Percentiles rank a stretch among this genome's conserved stretches.
Evolutionary conservation across 2,888 invertebrate genomes (phyloP).

Genomic region (Gortyna flavago): DNA sequence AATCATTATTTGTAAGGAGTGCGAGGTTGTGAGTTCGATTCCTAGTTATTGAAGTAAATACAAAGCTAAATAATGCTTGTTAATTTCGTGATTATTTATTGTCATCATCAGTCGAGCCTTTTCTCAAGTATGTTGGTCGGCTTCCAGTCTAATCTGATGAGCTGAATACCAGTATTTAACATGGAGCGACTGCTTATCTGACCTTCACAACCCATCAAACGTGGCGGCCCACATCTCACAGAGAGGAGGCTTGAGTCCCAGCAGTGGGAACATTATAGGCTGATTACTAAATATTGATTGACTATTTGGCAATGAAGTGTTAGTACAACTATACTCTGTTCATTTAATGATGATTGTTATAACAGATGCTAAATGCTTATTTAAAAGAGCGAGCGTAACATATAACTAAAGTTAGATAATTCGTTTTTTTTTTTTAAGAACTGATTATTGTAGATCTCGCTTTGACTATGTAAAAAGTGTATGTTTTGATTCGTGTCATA

Average conservation of each 20-base stretch:
- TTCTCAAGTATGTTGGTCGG: background rate
- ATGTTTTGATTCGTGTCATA: background rate
- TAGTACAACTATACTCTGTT: background rate
- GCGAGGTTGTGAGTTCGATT: conserved; percentile 47
- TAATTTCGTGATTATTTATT: conserved; percentile 11
- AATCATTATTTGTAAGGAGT: conserved; percentile 14
- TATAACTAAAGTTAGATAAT: background rate
- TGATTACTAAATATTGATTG: too few relatives aligned
- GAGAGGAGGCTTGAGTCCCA: background rate
- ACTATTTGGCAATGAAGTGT: background rate
- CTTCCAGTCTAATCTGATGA: conserved; percentile 1
- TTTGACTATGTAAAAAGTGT: background rate
- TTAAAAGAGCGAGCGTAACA: background rate
- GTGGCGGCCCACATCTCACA: background rate
- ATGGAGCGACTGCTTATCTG: background rate
- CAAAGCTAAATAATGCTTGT: conserved; percentile 14
- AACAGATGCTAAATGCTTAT: background rate
- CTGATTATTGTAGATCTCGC: background rate
- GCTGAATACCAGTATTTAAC: conserved; percentile 4
- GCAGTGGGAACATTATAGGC: background rate
- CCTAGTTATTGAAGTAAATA: conserved; percentile 21
- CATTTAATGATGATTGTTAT: background rate
- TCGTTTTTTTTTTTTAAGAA: background rate
- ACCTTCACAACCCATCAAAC: background rate
- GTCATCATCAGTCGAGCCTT: too few relatives aligned